Base-by-base conservation (phyloP, 1,140 invertebrate species). In the Amyelois transitella region DNA sequence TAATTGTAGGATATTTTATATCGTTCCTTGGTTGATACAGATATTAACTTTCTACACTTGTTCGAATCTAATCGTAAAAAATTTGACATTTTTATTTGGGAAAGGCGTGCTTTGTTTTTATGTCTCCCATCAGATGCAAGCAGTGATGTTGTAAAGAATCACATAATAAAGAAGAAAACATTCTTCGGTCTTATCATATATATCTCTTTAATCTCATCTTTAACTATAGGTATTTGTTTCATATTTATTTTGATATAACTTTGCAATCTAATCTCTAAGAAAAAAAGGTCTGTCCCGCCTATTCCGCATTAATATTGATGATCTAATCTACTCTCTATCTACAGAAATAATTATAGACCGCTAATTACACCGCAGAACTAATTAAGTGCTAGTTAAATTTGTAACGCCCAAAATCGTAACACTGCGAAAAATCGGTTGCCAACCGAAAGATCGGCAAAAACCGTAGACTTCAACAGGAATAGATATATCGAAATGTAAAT, bases 371-470 rank as follows among this genome's bases (percentile, higher is more conserved):
- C 18, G 43, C 19, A 1, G 10, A 48, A 48, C 10, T 48, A 48
- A 48, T 48, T 48, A n/a, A 21, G 45, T 21, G 32, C n/a, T 48
- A 19, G 18, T 21, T 20, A 48, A 45, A 48, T 48, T 48, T 2
- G 45, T 20, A 21, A 48, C 45, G 45, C 45, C 17, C 45, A 20
- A 48, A 38, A 48, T 1, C 45, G 45, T 21, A n/a, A 48, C n/a
- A n/a, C 21, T 48, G 14, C 19, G 18, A 21, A 44, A n/a, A 44
- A 44, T 17, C 6, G 7, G 22, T 24, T 24, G 18, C 17, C 6
- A 4, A 17, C 6, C 1, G 8, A 17, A 44, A 43, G 4, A 44
- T 6, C 43, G 43, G 43, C 43, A 44, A 44, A 20, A 48, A 48
- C 19, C 45, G 12, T 14, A 38, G 32, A 14, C 32, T 38, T 38